These are phyloP conservation scores for Stenoptilia bipunctidactyla DNA, from an alignment of 2,888 invertebrate genomes.

Conservation along the genomic window DNA sequence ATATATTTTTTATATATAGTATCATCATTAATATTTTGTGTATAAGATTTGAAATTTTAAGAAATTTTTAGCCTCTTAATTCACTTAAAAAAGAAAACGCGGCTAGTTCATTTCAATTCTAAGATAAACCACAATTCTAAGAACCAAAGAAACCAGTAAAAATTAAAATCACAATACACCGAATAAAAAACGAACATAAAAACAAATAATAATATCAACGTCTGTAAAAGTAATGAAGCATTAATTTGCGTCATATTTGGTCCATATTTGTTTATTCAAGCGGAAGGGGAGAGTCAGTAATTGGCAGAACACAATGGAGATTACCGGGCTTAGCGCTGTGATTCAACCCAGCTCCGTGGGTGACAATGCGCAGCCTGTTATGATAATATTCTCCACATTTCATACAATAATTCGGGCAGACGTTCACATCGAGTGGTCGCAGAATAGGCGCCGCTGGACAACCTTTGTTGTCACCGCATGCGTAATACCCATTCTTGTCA, in stretches of 20 bases:
- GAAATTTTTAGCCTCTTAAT: no score
- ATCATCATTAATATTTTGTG: no score
- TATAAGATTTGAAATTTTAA: no score
- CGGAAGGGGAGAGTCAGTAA: constrained; percentile 66
- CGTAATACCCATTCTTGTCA: constrained; percentile 20
- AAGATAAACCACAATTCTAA: no score
- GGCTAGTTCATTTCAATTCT: no score
- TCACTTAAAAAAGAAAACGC: no score
- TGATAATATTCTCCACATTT: constrained; percentile 57
- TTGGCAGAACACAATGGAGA: constrained; percentile 65
- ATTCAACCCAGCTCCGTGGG: constrained; percentile 58
- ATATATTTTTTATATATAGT: no score
- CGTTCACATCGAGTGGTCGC: constrained; percentile 25
- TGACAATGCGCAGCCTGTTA: constrained; percentile 55
- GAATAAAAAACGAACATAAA: background rate
- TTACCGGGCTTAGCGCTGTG: constrained; percentile 57
- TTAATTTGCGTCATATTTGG: constrained; percentile 27
- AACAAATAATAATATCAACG: constrained; percentile 7
- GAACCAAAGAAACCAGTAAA: no score
- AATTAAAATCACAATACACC: background rate
- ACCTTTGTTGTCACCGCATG: constrained; percentile 27
- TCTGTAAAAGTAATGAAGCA: constrained; percentile 24
- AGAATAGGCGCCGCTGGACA: constrained; percentile 19
- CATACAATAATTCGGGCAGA: constrained; percentile 47
- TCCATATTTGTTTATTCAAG: constrained; percentile 61